A percentile compares a stretch with the other conserved stretches of the same genome.
Conservation (phyloP, 2,888 invertebrate genomes). For the Spilosoma lubricipeda region DNA sequence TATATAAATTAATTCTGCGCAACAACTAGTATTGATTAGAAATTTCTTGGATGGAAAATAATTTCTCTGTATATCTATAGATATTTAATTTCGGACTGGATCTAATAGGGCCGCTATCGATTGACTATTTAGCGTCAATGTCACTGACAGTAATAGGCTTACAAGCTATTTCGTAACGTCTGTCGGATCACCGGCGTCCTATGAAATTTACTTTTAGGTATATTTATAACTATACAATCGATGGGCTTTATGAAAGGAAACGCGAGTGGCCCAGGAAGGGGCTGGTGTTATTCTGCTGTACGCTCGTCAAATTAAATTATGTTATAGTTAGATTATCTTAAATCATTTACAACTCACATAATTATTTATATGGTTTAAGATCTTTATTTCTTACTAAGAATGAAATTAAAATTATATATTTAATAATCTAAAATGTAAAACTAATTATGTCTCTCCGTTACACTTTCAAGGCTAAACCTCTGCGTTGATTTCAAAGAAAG, state of each 20-base stretch:
- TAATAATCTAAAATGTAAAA: too few species aligned
- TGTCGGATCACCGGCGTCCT: not conserved
- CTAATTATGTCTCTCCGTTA: too few species aligned
- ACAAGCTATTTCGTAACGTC: slow-evolving; percentile 17
- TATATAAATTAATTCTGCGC: not conserved
- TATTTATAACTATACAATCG: not conserved
- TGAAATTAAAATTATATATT: too few species aligned
- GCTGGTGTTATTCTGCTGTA: not conserved
- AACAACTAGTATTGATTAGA: not conserved
- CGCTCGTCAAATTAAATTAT: not conserved
- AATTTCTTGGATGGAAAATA: not conserved
- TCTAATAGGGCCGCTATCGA: slow-evolving; percentile 6
- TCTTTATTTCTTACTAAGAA: too few species aligned
- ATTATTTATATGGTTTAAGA: too few species aligned
- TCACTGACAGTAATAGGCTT: slow-evolving; percentile 20
- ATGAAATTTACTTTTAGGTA: not conserved
- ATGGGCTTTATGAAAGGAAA: not conserved
- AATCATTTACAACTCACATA: too few species aligned
- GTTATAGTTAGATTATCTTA: not conserved
- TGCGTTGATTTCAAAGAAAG: too few species aligned
- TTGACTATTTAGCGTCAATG: slow-evolving; percentile 20
- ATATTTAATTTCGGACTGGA: not conserved
- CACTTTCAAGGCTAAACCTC: too few species aligned
- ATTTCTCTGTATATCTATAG: not conserved
- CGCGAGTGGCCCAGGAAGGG: not conserved